These are phyloP conservation scores for Bubalus kerabau DNA, from an alignment of 2,113 vertebrate genomes.

Conservation along the genomic window DNA sequence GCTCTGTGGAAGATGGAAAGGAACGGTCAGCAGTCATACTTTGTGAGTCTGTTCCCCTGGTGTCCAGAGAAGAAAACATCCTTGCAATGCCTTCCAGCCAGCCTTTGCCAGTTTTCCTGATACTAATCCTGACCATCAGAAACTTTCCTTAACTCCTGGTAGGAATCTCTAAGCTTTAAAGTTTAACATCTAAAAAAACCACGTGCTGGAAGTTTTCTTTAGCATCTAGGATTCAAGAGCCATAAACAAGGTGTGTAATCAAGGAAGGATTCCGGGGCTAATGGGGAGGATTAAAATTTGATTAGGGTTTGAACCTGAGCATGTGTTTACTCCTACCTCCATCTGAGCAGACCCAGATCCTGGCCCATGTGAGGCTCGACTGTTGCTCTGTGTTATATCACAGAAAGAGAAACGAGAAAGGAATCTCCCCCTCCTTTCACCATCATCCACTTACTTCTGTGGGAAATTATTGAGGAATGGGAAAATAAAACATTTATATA, in stretches of 20 bases:
- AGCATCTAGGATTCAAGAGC: neutral
- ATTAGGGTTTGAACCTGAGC: neutral
- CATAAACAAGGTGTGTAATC: neutral
- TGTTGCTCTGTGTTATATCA: neutral
- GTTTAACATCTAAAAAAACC: neutral
- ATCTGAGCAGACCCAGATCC: neutral
- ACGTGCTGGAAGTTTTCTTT: neutral
- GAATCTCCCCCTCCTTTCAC: neutral
- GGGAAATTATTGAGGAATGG: neutral
- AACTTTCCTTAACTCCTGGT: neutral
- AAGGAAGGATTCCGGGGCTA: neutral
- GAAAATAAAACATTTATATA: neutral
- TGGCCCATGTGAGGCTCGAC: accelerated
- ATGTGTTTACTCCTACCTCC: neutral
- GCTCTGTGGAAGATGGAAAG: conserved; percentile 8
- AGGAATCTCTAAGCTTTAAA: neutral
- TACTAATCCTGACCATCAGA: neutral
- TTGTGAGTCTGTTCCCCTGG: neutral
- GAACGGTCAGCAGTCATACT: neutral
- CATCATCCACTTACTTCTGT: neutral
- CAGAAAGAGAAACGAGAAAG: neutral
- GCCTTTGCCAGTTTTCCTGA: neutral
- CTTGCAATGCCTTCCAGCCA: neutral
- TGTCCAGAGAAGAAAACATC: neutral
- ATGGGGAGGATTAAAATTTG: neutral